A percentile compares a stretch with the other conserved stretches of the same genome.
Evolutionary conservation across 2,113 vertebrate species (phyloP).

Genomic region (Myiopsitta monachus): DNA sequence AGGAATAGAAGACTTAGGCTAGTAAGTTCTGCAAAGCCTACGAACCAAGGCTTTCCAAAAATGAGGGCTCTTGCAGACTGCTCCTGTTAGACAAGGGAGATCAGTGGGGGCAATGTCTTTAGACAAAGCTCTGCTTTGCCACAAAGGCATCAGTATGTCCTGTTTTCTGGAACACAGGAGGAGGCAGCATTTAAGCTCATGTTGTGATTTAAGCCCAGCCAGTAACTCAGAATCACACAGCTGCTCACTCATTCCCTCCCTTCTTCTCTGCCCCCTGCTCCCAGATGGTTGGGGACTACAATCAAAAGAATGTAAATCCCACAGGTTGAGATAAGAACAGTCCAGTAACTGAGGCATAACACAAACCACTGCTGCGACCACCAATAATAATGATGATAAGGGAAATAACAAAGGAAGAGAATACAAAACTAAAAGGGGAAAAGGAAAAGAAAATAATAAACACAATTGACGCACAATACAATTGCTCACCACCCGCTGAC

Average conservation of each 20-base stretch:
- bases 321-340: neutral
- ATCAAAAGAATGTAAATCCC: neutral
- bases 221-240: neutral
- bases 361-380: neutral
- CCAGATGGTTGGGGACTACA: neutral
- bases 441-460: neutral
- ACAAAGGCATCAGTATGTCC: neutral
- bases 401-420: neutral
- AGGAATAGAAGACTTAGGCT: neutral
- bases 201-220: neutral
- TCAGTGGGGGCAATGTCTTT: neutral
- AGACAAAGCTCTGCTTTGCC: neutral
- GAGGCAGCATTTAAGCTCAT: neutral
- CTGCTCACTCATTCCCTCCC: neutral
- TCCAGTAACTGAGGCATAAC: neutral
- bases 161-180: neutral
- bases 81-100: fast-evolving
- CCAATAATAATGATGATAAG: neutral
- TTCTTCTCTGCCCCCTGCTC: neutral
- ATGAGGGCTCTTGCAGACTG: neutral
- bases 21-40: neutral
- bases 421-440: neutral
- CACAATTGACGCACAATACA: neutral
- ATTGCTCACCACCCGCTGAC: neutral
- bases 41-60: neutral